Conservation (phyloP, 2,113 vertebrate species). For the Podiceps cristatus region DNA sequence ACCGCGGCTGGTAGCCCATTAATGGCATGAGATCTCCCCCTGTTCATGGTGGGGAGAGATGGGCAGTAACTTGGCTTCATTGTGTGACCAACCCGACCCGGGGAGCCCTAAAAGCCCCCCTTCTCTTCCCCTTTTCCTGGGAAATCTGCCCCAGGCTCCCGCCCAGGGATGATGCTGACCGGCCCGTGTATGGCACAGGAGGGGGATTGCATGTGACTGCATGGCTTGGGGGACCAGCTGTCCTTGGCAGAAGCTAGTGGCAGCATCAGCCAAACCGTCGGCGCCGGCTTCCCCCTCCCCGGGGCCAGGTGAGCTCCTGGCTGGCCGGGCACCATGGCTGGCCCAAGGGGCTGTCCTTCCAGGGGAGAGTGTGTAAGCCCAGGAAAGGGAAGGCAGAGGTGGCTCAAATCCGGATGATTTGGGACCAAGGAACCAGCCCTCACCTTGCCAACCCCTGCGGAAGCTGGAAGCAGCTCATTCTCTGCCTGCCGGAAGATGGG, state of each 20-base stretch:
- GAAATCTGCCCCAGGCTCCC: neutral
- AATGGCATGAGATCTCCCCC: neutral
- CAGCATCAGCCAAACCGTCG: neutral
- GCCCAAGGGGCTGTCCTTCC: neutral
- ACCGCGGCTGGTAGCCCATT: neutral
- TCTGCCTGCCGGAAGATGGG: neutral
- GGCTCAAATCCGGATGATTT: neutral
- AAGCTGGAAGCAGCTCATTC: neutral
- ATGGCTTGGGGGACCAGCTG: neutral
- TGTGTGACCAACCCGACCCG: neutral
- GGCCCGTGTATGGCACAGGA: neutral
- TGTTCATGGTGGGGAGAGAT: neutral
- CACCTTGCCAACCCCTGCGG: neutral
- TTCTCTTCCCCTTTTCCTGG: neutral
- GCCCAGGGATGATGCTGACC: neutral
- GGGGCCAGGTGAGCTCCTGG: neutral
- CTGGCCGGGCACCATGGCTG: accelerated
- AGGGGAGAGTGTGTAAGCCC: neutral
- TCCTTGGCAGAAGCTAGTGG: neutral
- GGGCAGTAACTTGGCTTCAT: neutral
- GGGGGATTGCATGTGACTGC: accelerated
- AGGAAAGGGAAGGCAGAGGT: neutral
- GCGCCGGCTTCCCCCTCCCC: neutral
- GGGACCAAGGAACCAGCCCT: neutral
- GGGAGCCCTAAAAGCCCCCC: neutral